A percentile compares a stretch with the other conserved stretches of the same genome.
These are phyloP conservation scores for Caenorhabditis briggsae DNA, from an alignment of 1,140 invertebrate species.

Conservation along the genomic window DNA sequence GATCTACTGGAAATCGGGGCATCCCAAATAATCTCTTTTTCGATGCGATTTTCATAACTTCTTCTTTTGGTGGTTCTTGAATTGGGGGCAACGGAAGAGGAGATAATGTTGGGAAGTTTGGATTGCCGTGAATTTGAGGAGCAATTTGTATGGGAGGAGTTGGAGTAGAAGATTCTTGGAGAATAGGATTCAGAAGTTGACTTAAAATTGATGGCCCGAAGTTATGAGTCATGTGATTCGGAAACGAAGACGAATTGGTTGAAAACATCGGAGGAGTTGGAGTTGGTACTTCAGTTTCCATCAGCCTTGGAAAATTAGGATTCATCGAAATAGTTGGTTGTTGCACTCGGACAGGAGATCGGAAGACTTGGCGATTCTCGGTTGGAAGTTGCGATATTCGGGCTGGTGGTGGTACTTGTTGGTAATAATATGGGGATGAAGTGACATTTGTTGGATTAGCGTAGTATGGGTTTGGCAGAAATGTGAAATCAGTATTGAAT, in stretches of 20 bases:
- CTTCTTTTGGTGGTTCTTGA: constrained; percentile 25
- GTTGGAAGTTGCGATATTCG: constrained; percentile 8
- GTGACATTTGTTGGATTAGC: neutral
- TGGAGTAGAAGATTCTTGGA: neutral
- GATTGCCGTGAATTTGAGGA: constrained; percentile 2
- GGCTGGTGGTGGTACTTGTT: constrained; percentile 12
- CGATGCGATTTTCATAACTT: constrained; percentile 20
- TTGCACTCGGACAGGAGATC: neutral
- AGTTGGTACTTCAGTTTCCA: constrained; percentile 36
- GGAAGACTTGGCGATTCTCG: neutral
- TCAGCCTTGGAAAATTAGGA: constrained; percentile 32
- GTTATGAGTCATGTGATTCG: constrained; percentile 17
- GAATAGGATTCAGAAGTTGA: constrained; percentile 11
- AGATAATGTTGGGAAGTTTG: neutral
- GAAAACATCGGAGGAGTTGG: neutral
- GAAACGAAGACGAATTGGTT: neutral
- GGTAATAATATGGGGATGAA: neutral
- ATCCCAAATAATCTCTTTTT: constrained; percentile 13
- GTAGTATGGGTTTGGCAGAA: neutral
- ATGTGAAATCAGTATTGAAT: neutral
- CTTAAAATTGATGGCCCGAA: constrained; percentile 3
- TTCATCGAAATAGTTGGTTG: constrained; percentile 1
- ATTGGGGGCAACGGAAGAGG: neutral
- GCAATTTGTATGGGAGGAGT: neutral
- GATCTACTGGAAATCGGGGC: neutral